phyloP scores from a whole-genome alignment of 2,888 invertebrate species.

The Cancer borealis region DNA sequence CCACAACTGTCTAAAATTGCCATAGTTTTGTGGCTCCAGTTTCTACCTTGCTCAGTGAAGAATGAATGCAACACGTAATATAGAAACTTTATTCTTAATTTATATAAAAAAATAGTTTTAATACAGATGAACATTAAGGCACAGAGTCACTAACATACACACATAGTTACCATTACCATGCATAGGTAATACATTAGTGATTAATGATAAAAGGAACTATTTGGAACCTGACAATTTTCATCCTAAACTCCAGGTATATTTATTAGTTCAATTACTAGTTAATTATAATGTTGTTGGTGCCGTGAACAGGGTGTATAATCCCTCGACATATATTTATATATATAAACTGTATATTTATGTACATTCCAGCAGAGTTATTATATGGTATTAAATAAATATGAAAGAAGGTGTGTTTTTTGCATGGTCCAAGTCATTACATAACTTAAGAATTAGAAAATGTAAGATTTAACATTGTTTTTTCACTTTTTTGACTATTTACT shows the following conservation, averaged over 20 bases:
- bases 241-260: not conserved
- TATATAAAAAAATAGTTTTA: not conserved
- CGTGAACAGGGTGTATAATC: not conserved
- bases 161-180: not conserved
- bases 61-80: not conserved
- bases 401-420: not conserved
- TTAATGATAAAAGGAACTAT: not conserved
- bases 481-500: too few relatives aligned
- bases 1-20: too few relatives aligned
- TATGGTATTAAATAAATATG: constrained; percentile 25
- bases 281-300: not conserved
- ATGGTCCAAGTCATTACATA: not conserved
- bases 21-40: not conserved
- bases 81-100: not conserved
- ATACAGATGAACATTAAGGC: constrained; percentile 6
- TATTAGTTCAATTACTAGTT: not conserved
- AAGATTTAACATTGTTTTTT: too few relatives aligned
- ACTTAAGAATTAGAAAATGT: not conserved
- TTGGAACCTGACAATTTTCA: not conserved
- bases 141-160: not conserved
- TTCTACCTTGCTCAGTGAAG: not conserved
- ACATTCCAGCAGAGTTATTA: constrained; percentile 51
- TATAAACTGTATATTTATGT: constrained; percentile 54
- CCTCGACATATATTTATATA: not conserved
- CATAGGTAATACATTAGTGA: not conserved